phyloP scores from a whole-genome alignment of 2,797 vertebrate species.

The Triplophysa bombifrons region DNA sequence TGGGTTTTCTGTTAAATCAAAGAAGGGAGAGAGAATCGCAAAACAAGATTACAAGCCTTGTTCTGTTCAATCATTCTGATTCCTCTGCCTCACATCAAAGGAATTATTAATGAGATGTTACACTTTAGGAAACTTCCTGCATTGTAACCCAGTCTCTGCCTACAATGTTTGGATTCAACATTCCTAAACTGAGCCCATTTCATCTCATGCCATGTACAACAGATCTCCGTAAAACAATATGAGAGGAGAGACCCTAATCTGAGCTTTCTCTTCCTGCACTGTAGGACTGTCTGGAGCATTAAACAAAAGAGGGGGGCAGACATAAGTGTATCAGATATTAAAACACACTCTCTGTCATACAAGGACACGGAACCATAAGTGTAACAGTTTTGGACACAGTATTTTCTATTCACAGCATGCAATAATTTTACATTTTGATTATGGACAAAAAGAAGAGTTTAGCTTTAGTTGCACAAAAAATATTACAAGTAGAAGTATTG shows the following conservation, averaged over 20 bases:
- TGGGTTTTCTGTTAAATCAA: slow-evolving; percentile 71
- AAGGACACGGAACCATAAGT: slow-evolving; percentile 22
- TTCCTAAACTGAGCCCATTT: slow-evolving; percentile 52
- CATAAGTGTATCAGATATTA: slow-evolving; percentile 35
- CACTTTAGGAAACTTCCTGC: slow-evolving; percentile 55
- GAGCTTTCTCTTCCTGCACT: slow-evolving; percentile 47
- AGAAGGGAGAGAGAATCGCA: slow-evolving; percentile 13
- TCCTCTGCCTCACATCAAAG: slow-evolving; percentile 56
- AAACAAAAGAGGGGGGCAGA: slow-evolving; percentile 20
- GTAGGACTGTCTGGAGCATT: slow-evolving; percentile 49
- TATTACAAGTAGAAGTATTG: too few relatives aligned
- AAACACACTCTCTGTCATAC: slow-evolving; percentile 27
- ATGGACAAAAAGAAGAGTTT: neutral
- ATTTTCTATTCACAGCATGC: neutral
- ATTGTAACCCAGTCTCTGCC: slow-evolving; percentile 47
- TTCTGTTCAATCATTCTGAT: slow-evolving; percentile 33
- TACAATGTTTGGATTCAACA: slow-evolving; percentile 43
- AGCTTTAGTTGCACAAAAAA: neutral
- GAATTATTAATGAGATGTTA: slow-evolving; percentile 55
- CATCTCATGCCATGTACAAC: slow-evolving; percentile 57
- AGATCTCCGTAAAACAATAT: slow-evolving; percentile 46
- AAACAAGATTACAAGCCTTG: slow-evolving; percentile 36
- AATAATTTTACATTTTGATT: too few relatives aligned
- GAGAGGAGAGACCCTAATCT: slow-evolving; percentile 31
- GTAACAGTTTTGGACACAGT: slow-evolving; percentile 4